These are phyloP conservation scores for Steinernema scapterisci DNA, from an alignment of 2,888 invertebrate species.

Conservation along the genomic window DNA sequence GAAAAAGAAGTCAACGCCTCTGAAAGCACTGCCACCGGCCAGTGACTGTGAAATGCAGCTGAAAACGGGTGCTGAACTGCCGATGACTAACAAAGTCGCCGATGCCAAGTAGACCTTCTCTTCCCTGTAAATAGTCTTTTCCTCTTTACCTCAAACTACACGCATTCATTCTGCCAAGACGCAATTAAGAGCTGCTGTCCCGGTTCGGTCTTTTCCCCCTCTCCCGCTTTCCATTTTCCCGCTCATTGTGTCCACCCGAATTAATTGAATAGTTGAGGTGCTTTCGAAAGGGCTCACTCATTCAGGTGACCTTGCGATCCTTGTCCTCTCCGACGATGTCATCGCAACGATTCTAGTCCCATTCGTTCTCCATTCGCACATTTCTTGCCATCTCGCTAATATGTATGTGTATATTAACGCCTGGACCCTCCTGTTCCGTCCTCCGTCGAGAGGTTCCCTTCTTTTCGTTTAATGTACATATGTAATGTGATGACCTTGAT, in stretches of 20 bases:
- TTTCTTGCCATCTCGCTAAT: conserved; percentile 27
- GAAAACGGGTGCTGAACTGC: conserved; percentile 38
- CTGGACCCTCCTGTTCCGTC: not conserved
- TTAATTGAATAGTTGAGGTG: conserved; percentile 31
- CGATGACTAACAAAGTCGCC: conserved; percentile 22
- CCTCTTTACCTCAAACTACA: conserved; percentile 17
- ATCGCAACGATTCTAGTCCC: conserved; percentile 31
- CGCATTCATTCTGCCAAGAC: conserved; percentile 21
- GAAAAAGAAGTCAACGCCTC: conserved; percentile 44
- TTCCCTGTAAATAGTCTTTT: conserved; percentile 19
- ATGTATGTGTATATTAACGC: conserved; percentile 25
- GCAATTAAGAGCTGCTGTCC: not conserved
- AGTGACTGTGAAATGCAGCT: conserved; percentile 61
- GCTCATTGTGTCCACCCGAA: not conserved
- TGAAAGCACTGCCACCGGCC: conserved; percentile 56
- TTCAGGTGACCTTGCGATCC: conserved; percentile 19
- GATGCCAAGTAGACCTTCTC: conserved; percentile 10
- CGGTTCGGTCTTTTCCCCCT: conserved; percentile 6
- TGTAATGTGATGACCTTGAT: conserved; percentile 9
- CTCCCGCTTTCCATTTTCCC: not conserved
- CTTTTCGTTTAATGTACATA: conserved; percentile 17
- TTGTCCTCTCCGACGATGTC: conserved; percentile 8
- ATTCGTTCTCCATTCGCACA: conserved; percentile 2
- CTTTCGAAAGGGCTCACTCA: conserved; percentile 9
- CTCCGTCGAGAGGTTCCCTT: not conserved